Base-by-base conservation (phyloP, 2,113 vertebrate species). In the Origma solitaria region DNA sequence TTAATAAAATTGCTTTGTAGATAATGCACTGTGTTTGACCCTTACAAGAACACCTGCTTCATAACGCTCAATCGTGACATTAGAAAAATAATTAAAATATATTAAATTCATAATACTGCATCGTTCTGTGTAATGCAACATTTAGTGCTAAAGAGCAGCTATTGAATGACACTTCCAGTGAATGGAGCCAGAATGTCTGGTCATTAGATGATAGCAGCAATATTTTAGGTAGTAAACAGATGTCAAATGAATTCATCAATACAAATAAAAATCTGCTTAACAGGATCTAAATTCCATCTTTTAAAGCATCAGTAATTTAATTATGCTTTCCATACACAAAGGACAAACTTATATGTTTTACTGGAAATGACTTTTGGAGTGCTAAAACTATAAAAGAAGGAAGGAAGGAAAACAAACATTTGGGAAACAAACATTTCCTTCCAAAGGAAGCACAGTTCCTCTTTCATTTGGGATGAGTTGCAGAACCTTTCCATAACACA, bases 221-320 rank as follows among this genome's bases (percentile, higher is more conserved):
- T 95, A 94, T 96, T 97, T 97, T 95, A 95, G 28, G 51, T 94
- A 92, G 88, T 86, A 97, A 97, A 95, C 93, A 96, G 88, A 97
- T 97, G 95, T 96, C 94, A 95, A 93, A 97, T 79, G 75, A 97
- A 96, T 96, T 95, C 92, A 95, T 96, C 96, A 97, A 96, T 97
- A 95, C 51, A 76, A 96, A 95, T 90, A 84, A 94, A 96, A 94
- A 94, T 85, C 69, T 93, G 84, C 81, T 92, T 90, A 89, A 90
- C 62, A 56, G 86, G 76, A 94, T 96, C 70, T 94, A 89, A 95
- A 92, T 40, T 44, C 51, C 85, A 68, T 94, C 58, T 94, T 96
- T 97, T 90, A 94, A 94, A 86, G 61, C 79, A 82, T 44, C 25
- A 65, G 89, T 78, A 95, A 96, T 96, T 94, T 64, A 80, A 90